These are phyloP conservation scores for Listronotus oregonensis DNA, from an alignment of 1,140 invertebrate species.

Conservation along the genomic window DNA sequence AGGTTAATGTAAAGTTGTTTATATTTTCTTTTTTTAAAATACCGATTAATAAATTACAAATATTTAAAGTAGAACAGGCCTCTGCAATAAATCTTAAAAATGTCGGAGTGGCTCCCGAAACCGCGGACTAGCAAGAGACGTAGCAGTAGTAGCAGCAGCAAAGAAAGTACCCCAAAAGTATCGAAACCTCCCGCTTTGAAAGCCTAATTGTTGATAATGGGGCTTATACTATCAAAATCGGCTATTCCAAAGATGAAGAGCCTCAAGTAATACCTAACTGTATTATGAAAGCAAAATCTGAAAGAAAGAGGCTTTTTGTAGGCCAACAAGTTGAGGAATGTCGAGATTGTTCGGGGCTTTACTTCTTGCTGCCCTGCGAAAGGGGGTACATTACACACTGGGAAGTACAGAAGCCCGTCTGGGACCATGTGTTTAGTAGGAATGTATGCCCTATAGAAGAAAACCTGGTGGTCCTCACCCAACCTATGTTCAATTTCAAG, in stretches of 20 bases:
- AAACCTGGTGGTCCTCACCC: conserved; percentile 85
- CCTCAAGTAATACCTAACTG: conserved; percentile 89
- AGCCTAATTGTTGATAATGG: conserved; percentile 84
- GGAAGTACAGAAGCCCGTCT: conserved; percentile 94
- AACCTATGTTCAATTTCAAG: conserved; percentile 93
- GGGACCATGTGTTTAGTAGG: conserved; percentile 94
- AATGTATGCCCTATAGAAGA: conserved; percentile 82
- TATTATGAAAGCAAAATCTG: conserved; percentile 97
- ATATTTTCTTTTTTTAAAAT: too few relatives aligned
- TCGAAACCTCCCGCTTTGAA: conserved; percentile 18
- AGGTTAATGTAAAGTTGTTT: too few relatives aligned
- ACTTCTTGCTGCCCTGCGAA: conserved; percentile 92
- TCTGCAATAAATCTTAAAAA: neutral
- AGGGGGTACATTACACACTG: conserved; percentile 95
- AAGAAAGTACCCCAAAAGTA: conserved; percentile 5
- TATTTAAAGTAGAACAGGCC: too few relatives aligned
- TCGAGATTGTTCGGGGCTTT: conserved; percentile 91
- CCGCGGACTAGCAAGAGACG: conserved; percentile 27
- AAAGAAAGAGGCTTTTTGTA: conserved; percentile 89
- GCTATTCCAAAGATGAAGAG: conserved; percentile 69
- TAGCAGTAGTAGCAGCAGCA: conserved; percentile 16
- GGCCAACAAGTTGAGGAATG: conserved; percentile 95
- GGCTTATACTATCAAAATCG: conserved; percentile 82
- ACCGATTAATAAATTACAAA: too few relatives aligned
- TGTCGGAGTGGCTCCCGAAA: conserved; percentile 18